Evolutionary conservation across 2,797 vertebrate genomes (phyloP).

Genomic region (Onychomys torridus): DNA sequence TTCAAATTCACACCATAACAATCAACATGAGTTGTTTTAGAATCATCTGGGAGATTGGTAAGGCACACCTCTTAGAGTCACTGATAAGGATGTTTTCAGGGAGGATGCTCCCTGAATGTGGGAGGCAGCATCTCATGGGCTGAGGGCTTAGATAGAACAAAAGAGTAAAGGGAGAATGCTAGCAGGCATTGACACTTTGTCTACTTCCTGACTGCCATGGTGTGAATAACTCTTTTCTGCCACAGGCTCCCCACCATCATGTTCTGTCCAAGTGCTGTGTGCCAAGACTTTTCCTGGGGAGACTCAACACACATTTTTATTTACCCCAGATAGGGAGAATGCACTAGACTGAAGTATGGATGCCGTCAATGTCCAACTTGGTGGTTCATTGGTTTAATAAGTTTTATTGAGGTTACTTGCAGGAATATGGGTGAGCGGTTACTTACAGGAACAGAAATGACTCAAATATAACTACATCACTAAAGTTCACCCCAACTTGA

Average conservation of each 20-base stretch:
- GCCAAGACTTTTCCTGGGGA: not conserved
- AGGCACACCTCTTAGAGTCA: not conserved
- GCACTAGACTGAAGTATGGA: not conserved
- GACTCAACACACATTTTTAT: too few relatives aligned
- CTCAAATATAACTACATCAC: not conserved
- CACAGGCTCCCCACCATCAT: not conserved
- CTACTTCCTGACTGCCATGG: not conserved
- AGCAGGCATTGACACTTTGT: not conserved
- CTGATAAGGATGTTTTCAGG: not conserved
- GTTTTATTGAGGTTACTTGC: not conserved
- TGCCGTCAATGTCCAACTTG: not conserved
- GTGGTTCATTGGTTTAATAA: not conserved
- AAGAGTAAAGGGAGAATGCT: not conserved
- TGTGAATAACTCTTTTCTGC: not conserved
- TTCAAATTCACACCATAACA: not conserved
- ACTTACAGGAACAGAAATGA: not conserved
- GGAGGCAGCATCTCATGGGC: not conserved
- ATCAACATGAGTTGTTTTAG: not conserved
- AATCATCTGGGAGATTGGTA: not conserved
- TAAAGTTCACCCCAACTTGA: not conserved
- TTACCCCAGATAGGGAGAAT: not conserved
- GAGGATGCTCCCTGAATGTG: not conserved
- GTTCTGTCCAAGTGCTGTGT: not conserved
- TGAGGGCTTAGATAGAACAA: not conserved
- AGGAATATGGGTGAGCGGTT: too few relatives aligned